Base-by-base conservation (phyloP, 2,113 vertebrate genomes). In the Trematocara nigrifrons region DNA sequence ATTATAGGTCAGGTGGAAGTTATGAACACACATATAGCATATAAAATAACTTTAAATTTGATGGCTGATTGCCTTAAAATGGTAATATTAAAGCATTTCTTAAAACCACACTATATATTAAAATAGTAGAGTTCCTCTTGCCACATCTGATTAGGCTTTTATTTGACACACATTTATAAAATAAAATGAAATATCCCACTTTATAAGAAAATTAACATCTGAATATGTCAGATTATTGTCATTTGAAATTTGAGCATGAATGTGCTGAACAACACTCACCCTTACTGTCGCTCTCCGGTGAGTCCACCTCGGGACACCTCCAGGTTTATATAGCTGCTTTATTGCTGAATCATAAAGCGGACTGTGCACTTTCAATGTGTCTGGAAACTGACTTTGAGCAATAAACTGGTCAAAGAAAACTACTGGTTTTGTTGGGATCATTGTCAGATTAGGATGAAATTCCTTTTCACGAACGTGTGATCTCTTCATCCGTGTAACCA, bases 301-400 rank as follows among this genome's bases (percentile, higher is more conserved):
- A 85, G 18, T 78, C 82, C 52, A 47, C 54, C 31, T 54, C 4
- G 2, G 1, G 18, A 13, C 83, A 10, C 66, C 59, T 80, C 29
- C 61, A 52, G 86, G 79, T 78, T 95, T 95, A 91, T 94, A 95
- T 91, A 88, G 42, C 81, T 22, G 74, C 13, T 94, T 94, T 94
- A 94, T 91, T 80, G 42, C 69, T 51, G 7, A 61, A 77, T 84
- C 91, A 93, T 95, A 94, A 95, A 95, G 26, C 51, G 52, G 10
- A 38, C 49, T 16, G 79, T 56, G 54, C 29, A 89, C 66, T 78
- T 78, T 82, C 45, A 13, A 64, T 84, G 49, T 4, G 57, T 38
- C 64, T 45, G n/a, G 3, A 26, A 16, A 22, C 53, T 61, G 53
- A 64, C 22, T 38, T 69, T 33, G 53, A 74, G 26, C 81, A 49